Evolutionary conservation across 2,797 vertebrate species (phyloP), one percentile per base, ranked within the genome.

Genomic region (Argentina silus): DNA sequence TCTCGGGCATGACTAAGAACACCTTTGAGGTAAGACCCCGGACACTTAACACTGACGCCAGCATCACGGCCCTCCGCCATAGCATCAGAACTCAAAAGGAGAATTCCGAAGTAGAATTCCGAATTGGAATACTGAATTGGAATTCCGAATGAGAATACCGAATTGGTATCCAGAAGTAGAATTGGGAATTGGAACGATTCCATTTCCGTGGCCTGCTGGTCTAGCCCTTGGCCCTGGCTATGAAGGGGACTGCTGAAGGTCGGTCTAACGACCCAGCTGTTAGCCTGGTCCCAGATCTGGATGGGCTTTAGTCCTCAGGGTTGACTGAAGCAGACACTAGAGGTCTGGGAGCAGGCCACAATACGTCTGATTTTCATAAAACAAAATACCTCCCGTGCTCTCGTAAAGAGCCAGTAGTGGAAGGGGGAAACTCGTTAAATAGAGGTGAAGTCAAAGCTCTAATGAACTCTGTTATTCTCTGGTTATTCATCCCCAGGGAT

Each of bases 1-100:
- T 99, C 72, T 96, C 97, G 0, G 98, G 98, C 86, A 99, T 99
- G 97, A 99, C 98, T 79, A 99, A 99, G 93, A 99, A 98, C 91
- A 98, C 96, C 43, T 99, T 99, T 48, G 98, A 99, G 96, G 96
- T 96, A 90, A 88, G 94, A 56, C 50, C 50, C 50, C n/a, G 11
- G 6, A 50, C 56, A 10, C 14, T n/a, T 36, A 36, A 36, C 27
- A 36, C 27, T 36, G 27, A 36, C 27, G 50, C 14, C 64, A 50
- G 64, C 64, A 14, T 7, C 27, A 1, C 1, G 27, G 27, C 27
- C 27, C 27, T 36, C 27, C 27, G 4, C 27, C 27, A 36, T 36
- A 36, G 2, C 27, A 36, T 36, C 27, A 36, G 2, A 36, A 36
- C 27, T 36, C 27, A 36, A 4, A 36, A 36, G 27, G 1, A 36